phyloP scores from a whole-genome alignment of 1,140 invertebrate genomes.

The Trichonephila clavata region DNA sequence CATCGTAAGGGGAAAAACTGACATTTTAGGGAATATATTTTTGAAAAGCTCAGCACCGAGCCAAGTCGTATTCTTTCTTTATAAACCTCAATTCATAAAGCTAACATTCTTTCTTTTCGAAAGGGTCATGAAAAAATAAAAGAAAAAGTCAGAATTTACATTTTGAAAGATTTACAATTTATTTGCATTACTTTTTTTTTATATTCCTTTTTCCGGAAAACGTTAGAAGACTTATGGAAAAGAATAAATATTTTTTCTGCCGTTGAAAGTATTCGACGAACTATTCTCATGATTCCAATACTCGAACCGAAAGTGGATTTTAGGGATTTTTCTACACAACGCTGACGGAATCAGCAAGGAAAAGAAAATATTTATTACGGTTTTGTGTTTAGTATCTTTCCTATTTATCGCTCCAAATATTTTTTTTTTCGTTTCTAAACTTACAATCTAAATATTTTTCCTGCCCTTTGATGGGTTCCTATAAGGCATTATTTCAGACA shows the following conservation, averaged over 20 bases:
- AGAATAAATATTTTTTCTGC: conserved; percentile 42
- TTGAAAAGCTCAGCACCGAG: background rate
- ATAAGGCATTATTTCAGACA: background rate
- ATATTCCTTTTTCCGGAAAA: too few relatives aligned
- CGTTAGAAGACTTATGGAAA: background rate
- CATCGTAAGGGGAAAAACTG: background rate
- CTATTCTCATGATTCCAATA: background rate
- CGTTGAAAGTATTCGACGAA: background rate
- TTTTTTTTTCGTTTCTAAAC: background rate
- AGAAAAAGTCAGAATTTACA: conserved; percentile 7
- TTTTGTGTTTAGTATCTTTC: background rate
- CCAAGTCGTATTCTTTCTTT: background rate
- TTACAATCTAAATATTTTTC: background rate
- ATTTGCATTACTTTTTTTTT: background rate
- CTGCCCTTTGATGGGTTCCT: background rate
- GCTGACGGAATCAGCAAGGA: background rate
- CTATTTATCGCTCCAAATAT: background rate
- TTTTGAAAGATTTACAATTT: conserved; percentile 57
- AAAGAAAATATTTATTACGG: background rate
- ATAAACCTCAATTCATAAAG: conserved; percentile 27
- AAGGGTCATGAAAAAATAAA: background rate
- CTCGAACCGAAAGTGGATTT: background rate
- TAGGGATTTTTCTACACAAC: background rate
- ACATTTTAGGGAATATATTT: background rate
- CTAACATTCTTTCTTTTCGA: conserved; percentile 8